A percentile compares a stretch with the other conserved stretches of the same genome.
phyloP scores from a whole-genome alignment of 2,888 invertebrate genomes.

The Zygogramma bicolorata region DNA sequence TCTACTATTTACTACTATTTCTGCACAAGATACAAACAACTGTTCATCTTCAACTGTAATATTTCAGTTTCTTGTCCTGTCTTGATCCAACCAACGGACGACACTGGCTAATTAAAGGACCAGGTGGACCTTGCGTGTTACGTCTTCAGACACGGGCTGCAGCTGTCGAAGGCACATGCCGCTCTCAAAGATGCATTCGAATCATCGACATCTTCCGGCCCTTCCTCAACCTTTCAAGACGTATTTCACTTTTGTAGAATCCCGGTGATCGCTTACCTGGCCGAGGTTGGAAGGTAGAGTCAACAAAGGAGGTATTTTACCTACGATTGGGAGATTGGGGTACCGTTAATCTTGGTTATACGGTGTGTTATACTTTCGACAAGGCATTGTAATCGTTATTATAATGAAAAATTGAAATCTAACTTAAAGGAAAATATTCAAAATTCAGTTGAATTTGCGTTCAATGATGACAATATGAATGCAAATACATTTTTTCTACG shows the following conservation, averaged over 20 bases:
- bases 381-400: too few species aligned
- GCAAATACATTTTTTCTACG: too few species aligned
- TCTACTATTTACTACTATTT: too few species aligned
- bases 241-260: background rate
- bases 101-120: slow-evolving; percentile 43
- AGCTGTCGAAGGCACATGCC: slow-evolving; percentile 60
- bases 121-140: slow-evolving; percentile 54
- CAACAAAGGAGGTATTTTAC: background rate
- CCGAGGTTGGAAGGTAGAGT: background rate
- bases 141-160: slow-evolving; percentile 46
- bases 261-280: background rate
- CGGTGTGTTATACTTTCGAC: too few species aligned
- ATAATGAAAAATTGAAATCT: too few species aligned
- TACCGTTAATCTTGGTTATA: too few species aligned
- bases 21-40: too few species aligned
- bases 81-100: background rate
- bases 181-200: slow-evolving; percentile 15
- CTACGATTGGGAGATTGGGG: background rate
- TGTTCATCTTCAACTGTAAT: too few species aligned
- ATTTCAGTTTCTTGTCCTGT: too few species aligned
- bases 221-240: background rate
- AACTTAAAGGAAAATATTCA: too few species aligned
- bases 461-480: too few species aligned
- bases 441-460: too few species aligned
- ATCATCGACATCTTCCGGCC: background rate